Conservation (phyloP, 1,140 invertebrate genomes). For the Drosophila jambulina region DNA sequence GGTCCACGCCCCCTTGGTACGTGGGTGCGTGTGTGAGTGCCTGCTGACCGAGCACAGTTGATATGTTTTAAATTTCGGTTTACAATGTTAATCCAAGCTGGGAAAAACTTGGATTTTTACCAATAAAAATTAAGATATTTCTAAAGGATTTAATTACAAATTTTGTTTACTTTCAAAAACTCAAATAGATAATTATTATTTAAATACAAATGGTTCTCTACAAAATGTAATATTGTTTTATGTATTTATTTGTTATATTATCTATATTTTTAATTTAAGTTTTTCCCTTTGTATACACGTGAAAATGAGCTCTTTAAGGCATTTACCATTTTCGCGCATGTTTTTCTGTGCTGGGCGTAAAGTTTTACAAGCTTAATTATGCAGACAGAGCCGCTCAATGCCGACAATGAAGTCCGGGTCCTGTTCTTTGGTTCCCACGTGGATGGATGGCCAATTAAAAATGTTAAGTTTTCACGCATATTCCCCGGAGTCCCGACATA, state of each 20-base stretch:
- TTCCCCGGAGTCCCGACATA: background rate
- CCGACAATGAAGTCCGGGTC: constrained; percentile 27
- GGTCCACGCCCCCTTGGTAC: constrained; percentile 9
- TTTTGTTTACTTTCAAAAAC: background rate
- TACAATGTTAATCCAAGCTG: constrained; percentile 17
- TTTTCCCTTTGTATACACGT: background rate
- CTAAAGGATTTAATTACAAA: background rate
- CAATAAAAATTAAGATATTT: background rate
- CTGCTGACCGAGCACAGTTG: constrained; percentile 45
- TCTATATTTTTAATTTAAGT: background rate
- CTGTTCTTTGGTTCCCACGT: background rate
- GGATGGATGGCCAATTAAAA: constrained; percentile 47
- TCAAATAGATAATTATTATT: no score
- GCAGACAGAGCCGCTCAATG: constrained; percentile 31
- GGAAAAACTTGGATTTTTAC: background rate
- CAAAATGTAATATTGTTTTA: background rate
- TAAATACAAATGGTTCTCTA: background rate
- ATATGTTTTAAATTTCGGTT: constrained; percentile 43
- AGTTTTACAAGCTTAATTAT: constrained; percentile 53
- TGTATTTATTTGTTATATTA: background rate
- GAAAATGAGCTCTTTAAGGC: background rate
- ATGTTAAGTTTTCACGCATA: constrained; percentile 27
- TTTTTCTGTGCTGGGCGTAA: constrained; percentile 2
- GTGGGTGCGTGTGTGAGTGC: constrained; percentile 6
- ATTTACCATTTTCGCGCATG: constrained; percentile 3